phyloP scores from a whole-genome alignment of 1,140 invertebrate species.

The Drosophila lacteicornis region DNA sequence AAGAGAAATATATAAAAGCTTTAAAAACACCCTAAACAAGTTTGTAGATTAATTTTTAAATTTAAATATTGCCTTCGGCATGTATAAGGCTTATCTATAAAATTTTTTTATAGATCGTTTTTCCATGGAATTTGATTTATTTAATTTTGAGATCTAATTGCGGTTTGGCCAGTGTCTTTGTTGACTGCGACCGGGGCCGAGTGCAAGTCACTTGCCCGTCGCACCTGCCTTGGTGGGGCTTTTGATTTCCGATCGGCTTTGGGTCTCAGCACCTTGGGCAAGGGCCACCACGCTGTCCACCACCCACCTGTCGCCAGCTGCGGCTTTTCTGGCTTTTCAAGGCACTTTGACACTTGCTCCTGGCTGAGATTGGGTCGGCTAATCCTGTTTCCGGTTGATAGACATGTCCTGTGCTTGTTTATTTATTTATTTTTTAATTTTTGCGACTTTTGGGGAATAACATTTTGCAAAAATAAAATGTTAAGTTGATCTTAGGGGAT shows the following conservation, averaged over 20 bases:
- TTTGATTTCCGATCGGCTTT: slow-evolving; percentile 48
- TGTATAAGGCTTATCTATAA: too few species aligned
- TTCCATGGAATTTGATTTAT: not conserved
- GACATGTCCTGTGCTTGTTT: not conserved
- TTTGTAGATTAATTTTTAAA: too few species aligned
- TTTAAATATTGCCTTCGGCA: too few species aligned
- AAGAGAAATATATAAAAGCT: too few species aligned
- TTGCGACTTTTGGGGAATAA: not conserved
- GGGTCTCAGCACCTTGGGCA: slow-evolving; percentile 21
- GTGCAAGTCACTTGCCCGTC: slow-evolving; percentile 33
- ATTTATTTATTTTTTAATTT: not conserved
- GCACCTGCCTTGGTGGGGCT: slow-evolving; percentile 37
- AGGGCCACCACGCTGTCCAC: slow-evolving; percentile 31
- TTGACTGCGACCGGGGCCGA: slow-evolving; percentile 10
- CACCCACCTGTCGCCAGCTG: slow-evolving; percentile 42
- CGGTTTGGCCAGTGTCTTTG: slow-evolving; percentile 34
- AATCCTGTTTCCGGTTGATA: not conserved
- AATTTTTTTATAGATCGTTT: not conserved
- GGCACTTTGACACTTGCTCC: not conserved
- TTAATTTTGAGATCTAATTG: slow-evolving; percentile 2
- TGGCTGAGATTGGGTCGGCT: not conserved
- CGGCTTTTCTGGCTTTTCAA: slow-evolving; percentile 12
- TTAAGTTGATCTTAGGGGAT: not conserved
- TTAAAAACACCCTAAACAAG: too few species aligned
- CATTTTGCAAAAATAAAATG: not conserved